Evolutionary conservation across 1,140 invertebrate species (phyloP), one percentile per base, ranked within the genome.

Genomic region (Lasioglossum albipes): DNA sequence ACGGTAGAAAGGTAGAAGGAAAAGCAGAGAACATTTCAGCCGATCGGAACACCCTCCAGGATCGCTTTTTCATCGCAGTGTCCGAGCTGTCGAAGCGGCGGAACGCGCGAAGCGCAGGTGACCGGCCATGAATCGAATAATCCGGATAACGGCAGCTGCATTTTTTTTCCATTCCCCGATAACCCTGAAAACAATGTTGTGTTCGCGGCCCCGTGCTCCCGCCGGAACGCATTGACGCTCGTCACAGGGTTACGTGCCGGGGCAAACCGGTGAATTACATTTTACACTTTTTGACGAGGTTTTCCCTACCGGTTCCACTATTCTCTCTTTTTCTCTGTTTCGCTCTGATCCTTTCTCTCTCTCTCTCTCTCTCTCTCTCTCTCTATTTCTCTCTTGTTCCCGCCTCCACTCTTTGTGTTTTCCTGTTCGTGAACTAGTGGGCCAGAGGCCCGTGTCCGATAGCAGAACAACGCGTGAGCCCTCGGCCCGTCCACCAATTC

Each of bases 121-220:
- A 79, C 70, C 52, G 70, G 36, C 27, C 49, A 61, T 73, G 77
- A 79, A 79, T 79, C 76, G 76, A 79, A 73, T 73, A 79, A 79
- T 79, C 69, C 61, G 76, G 59, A 73, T 65, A 73, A 79, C 69
- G 61, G 59, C 68, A 64, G 76, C 73, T 74, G 70, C 62, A 36
- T 73, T 79, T 57, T 42, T 76, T 68, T 76, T 27, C 49, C 52
- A 54, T 57, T 57, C 75, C 9, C 36, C 77, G 70, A 79, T 79
- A 79, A 73, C 77, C 77, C 69, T 73, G 77, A 74, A 79, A 79
- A 78, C 76, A 78, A 78, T 78, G 76, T 71, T 49, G 67, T n/a
- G n/a, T n/a, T 22, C 18, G 75, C 7, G 20, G 7, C 10, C 16
- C 7, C 9, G 31, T 6, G 7, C 41, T 18, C 18, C 18, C 5